Evolutionary conservation across 2,888 invertebrate genomes (phyloP).

Genomic region (Adineta ricciae): DNA sequence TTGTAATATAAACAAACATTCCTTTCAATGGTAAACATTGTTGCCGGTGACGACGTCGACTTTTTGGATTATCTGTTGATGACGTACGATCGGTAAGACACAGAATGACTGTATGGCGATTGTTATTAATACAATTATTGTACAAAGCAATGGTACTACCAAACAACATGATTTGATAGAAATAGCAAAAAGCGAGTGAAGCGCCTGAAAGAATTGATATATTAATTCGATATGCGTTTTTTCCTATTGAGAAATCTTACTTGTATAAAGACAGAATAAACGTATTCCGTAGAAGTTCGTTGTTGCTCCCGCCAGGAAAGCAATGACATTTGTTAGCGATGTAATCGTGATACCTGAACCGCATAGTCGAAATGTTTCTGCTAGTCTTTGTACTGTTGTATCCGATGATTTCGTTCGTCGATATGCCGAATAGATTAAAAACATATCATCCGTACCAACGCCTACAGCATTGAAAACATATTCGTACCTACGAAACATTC

Average conservation of each 20-base stretch:
- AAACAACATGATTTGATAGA: constrained; percentile 37
- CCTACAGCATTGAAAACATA: too few relatives aligned
- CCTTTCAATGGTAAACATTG: constrained; percentile 76
- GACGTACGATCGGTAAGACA: constrained; percentile 75
- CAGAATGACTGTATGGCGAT: constrained; percentile 15
- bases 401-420: background rate
- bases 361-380: constrained; percentile 25
- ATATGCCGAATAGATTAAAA: constrained; percentile 31
- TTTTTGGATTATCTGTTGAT: constrained; percentile 81
- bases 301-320: constrained; percentile 27
- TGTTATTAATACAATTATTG: constrained; percentile 33
- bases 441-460: constrained; percentile 34
- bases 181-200: constrained; percentile 35
- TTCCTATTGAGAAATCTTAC: background rate
- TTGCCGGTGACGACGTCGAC: constrained; percentile 81
- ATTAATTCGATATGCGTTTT: background rate
- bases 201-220: background rate
- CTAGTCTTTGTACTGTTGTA: background rate
- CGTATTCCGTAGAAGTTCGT: constrained; percentile 29
- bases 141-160: constrained; percentile 36
- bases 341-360: constrained; percentile 32
- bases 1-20: constrained; percentile 56
- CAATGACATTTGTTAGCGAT: constrained; percentile 28
- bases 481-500: too few relatives aligned
- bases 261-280: constrained; percentile 31